These are phyloP conservation scores for Seriola rivoliana DNA, from an alignment of 2,113 vertebrate genomes.

Conservation along the genomic window DNA sequence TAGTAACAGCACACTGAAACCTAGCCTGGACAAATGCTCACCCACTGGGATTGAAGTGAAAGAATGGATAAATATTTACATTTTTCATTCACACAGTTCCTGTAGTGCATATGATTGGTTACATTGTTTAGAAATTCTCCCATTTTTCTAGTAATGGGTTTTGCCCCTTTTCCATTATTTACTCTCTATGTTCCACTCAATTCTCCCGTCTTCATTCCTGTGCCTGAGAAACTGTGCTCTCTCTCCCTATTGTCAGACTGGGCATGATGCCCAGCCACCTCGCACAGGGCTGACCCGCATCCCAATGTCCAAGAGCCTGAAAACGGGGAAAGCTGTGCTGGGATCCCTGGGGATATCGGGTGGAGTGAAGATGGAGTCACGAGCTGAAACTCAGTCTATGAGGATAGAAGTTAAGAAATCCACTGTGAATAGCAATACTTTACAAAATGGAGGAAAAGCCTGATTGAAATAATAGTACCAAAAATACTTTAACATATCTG, in stretches of 20 bases:
- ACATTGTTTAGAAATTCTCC: conserved; percentile 46
- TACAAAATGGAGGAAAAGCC: conserved; percentile 91
- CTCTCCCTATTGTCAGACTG: conserved; percentile 82
- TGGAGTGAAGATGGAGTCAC: conserved; percentile 93
- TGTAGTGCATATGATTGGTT: conserved; percentile 25
- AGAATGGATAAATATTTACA: conserved; percentile 64
- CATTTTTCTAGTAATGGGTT: conserved; percentile 22
- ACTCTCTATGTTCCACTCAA: conserved; percentile 6
- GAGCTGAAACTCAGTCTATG: conserved; percentile 94
- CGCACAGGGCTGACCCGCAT: conserved; percentile 94
- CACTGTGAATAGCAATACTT: conserved; percentile 85
- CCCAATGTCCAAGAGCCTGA: conserved; percentile 99
- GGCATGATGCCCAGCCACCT: conserved; percentile 89
- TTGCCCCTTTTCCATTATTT: conserved; percentile 20
- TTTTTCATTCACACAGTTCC: conserved; percentile 40
- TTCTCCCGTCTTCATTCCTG: conserved; percentile 26
- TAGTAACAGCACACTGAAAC: conserved; percentile 35
- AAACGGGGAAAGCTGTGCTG: conserved; percentile 94
- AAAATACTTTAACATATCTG: background rate
- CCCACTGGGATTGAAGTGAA: conserved; percentile 7
- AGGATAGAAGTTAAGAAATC: conserved; percentile 98
- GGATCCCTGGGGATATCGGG: conserved; percentile 91
- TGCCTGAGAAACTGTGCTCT: conserved; percentile 55
- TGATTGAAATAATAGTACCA: conserved; percentile 77
- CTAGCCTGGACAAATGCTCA: conserved; percentile 7